Evolutionary conservation across 2,797 vertebrate genomes (phyloP).

Genomic region (Eulemur albifrons): DNA sequence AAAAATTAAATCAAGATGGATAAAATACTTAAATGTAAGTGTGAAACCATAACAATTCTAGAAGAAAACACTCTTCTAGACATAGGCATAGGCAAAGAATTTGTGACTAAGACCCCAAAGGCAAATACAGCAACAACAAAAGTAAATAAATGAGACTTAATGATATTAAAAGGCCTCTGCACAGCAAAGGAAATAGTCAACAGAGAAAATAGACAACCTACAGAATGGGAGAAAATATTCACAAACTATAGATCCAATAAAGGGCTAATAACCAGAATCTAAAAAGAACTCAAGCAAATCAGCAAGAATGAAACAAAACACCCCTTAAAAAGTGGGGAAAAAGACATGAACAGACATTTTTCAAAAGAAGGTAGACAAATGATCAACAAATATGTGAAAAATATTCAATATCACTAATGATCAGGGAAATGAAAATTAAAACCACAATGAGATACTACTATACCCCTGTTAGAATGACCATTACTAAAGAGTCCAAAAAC

Average conservation of each 20-base stretch:
- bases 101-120: neutral
- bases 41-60: neutral
- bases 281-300: too few relatives aligned
- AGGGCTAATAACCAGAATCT: too few relatives aligned
- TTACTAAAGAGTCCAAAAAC: neutral
- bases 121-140: neutral
- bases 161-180: neutral
- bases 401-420: neutral
- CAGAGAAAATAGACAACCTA: too few relatives aligned
- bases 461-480: neutral
- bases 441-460: neutral
- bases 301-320: neutral
- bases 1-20: neutral
- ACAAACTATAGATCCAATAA: too few relatives aligned
- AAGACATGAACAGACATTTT: neutral
- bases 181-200: neutral
- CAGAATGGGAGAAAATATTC: neutral
- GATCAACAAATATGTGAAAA: neutral
- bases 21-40: neutral
- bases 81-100: neutral
- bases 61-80: neutral
- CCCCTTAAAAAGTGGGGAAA: neutral
- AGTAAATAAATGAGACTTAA: neutral
- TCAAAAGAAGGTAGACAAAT: neutral
- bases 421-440: neutral